These are phyloP conservation scores for Notamacropus eugenii DNA, from an alignment of 2,797 vertebrate genomes.

Conservation along the genomic window DNA sequence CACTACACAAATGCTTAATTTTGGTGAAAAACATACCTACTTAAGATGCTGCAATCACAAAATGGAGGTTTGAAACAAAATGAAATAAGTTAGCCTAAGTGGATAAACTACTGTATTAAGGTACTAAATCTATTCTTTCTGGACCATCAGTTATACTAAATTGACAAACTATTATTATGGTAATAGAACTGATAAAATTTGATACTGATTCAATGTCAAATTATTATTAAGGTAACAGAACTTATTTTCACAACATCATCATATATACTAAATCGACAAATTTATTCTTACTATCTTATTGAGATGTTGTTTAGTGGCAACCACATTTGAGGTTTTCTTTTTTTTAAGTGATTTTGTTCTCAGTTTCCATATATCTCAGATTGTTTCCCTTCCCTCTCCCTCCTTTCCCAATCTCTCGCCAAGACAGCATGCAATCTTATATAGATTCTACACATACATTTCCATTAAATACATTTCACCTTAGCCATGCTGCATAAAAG, in stretches of 20 bases:
- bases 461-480: too few relatives aligned
- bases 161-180: background rate
- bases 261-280: background rate
- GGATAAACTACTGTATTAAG: background rate
- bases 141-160: background rate
- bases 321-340: background rate
- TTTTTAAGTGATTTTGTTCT: too few relatives aligned
- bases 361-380: too few relatives aligned
- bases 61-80: background rate
- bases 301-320: background rate
- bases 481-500: too few relatives aligned
- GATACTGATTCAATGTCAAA: background rate
- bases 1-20: background rate
- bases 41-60: background rate
- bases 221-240: background rate
- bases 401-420: too few relatives aligned
- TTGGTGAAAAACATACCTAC: background rate
- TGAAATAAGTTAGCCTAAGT: background rate
- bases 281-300: background rate
- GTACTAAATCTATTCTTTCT: background rate
- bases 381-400: too few relatives aligned
- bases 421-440: too few relatives aligned
- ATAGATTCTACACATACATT: too few relatives aligned
- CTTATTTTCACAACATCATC: background rate
- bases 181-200: background rate